Percentiles rank a stretch among this genome's conserved stretches.
Conservation (phyloP, 2,888 invertebrate genomes). For the Rhyacophila evoluta region DNA sequence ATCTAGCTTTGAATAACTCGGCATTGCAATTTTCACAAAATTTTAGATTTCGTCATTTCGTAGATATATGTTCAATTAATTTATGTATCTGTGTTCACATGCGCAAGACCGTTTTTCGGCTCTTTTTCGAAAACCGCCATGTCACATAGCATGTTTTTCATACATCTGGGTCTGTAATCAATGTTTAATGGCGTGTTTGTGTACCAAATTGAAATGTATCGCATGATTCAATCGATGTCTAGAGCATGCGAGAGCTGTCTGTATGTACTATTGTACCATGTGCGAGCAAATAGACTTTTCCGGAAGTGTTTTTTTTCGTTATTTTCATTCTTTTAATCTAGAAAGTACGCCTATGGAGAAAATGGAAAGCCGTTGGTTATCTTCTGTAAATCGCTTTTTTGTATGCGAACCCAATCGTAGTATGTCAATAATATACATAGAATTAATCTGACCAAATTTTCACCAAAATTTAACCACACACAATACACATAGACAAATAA, state of each 20-base stretch:
- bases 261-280: not conserved
- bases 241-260: conserved; percentile 28
- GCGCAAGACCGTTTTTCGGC: not conserved
- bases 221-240: conserved; percentile 29
- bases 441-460: too few species aligned
- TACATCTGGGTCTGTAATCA: conserved; percentile 26
- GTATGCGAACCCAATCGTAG: not conserved
- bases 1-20: too few species aligned
- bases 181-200: conserved; percentile 23
- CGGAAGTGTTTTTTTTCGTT: not conserved
- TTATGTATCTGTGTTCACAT: not conserved
- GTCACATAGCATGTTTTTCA: conserved; percentile 29
- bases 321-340: not conserved
- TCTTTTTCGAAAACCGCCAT: not conserved
- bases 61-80: too few species aligned
- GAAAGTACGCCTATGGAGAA: not conserved
- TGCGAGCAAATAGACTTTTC: not conserved
- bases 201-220: conserved; percentile 17
- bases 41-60: too few species aligned
- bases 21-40: too few species aligned
- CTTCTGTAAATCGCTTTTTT: not conserved
- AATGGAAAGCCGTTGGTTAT: not conserved
- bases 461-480: too few species aligned
- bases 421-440: not conserved
- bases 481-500: too few species aligned